A percentile compares a stretch with the other conserved stretches of the same genome.
phyloP scores from a whole-genome alignment of 2,797 vertebrate genomes.

The Loris lydekkerianus region DNA sequence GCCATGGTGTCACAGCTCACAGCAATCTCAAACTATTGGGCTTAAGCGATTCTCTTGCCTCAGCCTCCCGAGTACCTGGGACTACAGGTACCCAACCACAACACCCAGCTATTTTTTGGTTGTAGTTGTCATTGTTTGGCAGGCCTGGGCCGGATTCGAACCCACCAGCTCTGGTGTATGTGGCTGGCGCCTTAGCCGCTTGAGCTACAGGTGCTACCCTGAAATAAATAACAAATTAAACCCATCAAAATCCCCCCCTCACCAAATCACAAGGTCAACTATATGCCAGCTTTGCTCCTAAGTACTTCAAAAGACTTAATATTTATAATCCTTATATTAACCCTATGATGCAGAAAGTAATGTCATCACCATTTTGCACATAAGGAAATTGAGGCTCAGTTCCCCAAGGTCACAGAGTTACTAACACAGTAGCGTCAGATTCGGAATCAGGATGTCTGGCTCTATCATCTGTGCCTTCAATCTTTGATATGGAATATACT shows the following conservation, averaged over 20 bases:
- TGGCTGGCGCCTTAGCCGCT: too few relatives aligned
- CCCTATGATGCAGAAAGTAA: neutral
- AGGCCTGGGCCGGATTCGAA: too few relatives aligned
- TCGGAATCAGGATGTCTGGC: neutral
- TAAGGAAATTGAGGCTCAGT: neutral
- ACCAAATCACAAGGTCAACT: neutral
- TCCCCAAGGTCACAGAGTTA: neutral
- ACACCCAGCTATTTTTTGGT: too few relatives aligned
- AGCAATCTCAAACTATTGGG: too few relatives aligned
- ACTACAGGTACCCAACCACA: too few relatives aligned
- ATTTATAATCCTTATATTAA: neutral
- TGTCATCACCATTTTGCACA: neutral
- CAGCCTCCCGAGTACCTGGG: too few relatives aligned
- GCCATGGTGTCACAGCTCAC: too few relatives aligned
- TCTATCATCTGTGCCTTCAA: neutral
- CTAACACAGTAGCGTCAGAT: neutral
- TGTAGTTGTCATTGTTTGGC: too few relatives aligned
- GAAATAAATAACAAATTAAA: neutral
- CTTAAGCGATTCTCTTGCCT: too few relatives aligned
- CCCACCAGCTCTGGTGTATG: too few relatives aligned
- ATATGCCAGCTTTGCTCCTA: neutral
- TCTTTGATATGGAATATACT: neutral
- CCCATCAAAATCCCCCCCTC: neutral
- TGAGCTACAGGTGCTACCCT: too few relatives aligned
- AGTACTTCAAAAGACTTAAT: neutral